Conservation (phyloP, 2,888 invertebrate species). For the Aphrophora alni region DNA sequence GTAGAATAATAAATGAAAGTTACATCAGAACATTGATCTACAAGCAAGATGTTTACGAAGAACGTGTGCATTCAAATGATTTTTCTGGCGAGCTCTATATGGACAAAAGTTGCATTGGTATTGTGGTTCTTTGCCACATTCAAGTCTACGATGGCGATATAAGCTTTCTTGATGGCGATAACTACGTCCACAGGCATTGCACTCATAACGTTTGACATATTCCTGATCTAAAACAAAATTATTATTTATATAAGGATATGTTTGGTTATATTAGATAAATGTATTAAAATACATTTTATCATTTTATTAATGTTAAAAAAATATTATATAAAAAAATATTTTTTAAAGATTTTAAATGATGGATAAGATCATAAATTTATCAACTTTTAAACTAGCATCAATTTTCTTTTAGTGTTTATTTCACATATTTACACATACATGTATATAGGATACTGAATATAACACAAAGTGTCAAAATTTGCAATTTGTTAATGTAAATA, state of each 20-base stretch:
- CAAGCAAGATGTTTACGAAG: neutral
- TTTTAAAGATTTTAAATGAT: too few relatives aligned
- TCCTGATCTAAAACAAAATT: neutral
- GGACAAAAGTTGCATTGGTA: slow-evolving; percentile 36
- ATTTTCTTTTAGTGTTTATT: too few relatives aligned
- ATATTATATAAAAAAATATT: too few relatives aligned
- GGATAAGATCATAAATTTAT: too few relatives aligned
- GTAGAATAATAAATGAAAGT: too few relatives aligned
- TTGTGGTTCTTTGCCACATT: slow-evolving; percentile 42
- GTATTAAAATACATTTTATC: too few relatives aligned
- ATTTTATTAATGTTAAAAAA: too few relatives aligned
- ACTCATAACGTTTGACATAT: neutral
- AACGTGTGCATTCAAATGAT: slow-evolving; percentile 37
- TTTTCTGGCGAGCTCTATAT: slow-evolving; percentile 38
- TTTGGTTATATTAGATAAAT: neutral
- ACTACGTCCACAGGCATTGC: slow-evolving; percentile 20
- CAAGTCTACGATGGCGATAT: slow-evolving; percentile 50
- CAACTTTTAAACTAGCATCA: too few relatives aligned
- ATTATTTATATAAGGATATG: neutral
- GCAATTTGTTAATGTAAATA: too few relatives aligned
- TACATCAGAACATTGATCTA: neutral
- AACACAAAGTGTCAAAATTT: too few relatives aligned
- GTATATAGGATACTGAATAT: too few relatives aligned
- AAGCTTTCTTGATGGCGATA: slow-evolving; percentile 24
- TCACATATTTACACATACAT: too few relatives aligned